Base-by-base conservation (phyloP, 2,888 invertebrate species). In the Trichacis sp. region DNA sequence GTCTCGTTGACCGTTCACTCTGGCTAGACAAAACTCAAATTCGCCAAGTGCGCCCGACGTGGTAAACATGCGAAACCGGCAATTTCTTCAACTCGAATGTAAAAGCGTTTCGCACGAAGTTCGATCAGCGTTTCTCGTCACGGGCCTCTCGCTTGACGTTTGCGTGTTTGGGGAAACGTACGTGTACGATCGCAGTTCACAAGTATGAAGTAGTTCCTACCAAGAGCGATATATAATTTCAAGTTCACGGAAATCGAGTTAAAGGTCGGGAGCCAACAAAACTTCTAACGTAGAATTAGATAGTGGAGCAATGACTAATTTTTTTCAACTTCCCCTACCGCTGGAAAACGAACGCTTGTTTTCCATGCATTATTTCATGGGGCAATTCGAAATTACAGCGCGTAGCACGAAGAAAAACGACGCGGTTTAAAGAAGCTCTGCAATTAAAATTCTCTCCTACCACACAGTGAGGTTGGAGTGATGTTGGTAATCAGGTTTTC, bases 191-290 rank as follows among this genome's bases (percentile, higher is more conserved):
- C 24, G 53, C 57, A 30, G 47, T 17, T 29, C n/a, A n/a, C n/a
- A n/a, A n/a, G n/a, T n/a, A n/a, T n/a, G n/a, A n/a, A n/a, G n/a
- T n/a, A n/a, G n/a, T n/a, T n/a, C n/a, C 52, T 64, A 53, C 58
- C 58, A 52, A 57, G 46, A 55, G 55, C 47, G 56, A 59, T 56
- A 47, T 60, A 52, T 60, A 64, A 59, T 64, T 59, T 64, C 60
- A 64, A 64, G 64, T 64, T 64, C 64, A 64, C 40, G 59, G 64
- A 59, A 64, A 60, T 64, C 64, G 36, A 64, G 52, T 56, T 48
- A 42, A 64, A 59, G 60, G 59, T 55, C 55, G 59, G 14, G 11
- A 50, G 58, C 58, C 38, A 42, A 33, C 15, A 3, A 38, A 24
- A 47, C 38, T 43, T 53, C 24, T 33, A 54, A 38, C 40, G 14